These are phyloP conservation scores for Dermatophagoides farinae DNA, from an alignment of 1,140 invertebrate species.

Conservation along the genomic window DNA sequence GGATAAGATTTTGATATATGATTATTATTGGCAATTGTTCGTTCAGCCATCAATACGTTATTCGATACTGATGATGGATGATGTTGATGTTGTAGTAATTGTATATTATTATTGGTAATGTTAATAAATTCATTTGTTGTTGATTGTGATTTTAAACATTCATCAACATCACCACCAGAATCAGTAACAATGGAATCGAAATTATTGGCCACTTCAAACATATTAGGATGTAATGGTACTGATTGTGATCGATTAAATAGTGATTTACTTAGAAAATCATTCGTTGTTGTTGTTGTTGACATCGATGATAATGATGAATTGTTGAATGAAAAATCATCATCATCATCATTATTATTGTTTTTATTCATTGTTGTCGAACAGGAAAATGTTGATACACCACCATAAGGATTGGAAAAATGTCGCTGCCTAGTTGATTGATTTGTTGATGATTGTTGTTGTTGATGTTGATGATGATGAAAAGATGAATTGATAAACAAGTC, in stretches of 20 bases:
- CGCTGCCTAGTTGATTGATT: slow-evolving; percentile 4
- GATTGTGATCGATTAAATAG: slow-evolving; percentile 42
- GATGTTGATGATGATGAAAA: not conserved
- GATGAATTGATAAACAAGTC: not conserved
- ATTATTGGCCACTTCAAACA: slow-evolving; percentile 22
- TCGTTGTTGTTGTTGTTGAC: not conserved
- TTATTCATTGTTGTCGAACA: not conserved
- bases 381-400: not conserved
- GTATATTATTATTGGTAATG: too few species aligned
- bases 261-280: not conserved
- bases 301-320: too few species aligned
- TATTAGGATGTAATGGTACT: slow-evolving; percentile 42
- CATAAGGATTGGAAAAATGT: slow-evolving; percentile 15
- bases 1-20: slow-evolving; percentile 19
- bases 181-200: not conserved
- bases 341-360: not conserved
- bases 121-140: too few species aligned
- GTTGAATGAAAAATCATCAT: too few species aligned
- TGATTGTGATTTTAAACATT: not conserved
- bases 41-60: not conserved
- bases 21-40: not conserved
- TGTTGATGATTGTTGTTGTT: not conserved
- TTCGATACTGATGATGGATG: not conserved
- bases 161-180: not conserved
- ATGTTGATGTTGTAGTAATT: too few species aligned